These are phyloP conservation scores for Pachyuromys duprasi DNA, from an alignment of 2,797 vertebrate species.

Conservation along the genomic window DNA sequence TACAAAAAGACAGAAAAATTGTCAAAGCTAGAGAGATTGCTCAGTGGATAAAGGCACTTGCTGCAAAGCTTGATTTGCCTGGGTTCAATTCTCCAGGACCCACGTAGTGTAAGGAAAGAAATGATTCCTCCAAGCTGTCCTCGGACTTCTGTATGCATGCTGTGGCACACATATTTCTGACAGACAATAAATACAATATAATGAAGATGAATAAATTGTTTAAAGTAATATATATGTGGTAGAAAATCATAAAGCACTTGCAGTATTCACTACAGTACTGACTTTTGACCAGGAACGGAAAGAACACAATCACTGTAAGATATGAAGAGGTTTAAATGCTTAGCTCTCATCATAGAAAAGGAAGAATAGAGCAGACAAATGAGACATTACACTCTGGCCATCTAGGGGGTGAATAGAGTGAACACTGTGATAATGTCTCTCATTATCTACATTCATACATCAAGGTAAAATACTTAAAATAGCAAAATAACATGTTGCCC, in stretches of 20 bases:
- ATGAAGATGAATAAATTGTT: background rate
- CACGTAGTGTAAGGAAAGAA: background rate
- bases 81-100: background rate
- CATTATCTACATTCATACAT: background rate
- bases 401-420: background rate
- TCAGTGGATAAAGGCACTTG: background rate
- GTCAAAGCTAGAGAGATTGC: background rate
- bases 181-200: background rate
- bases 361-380: background rate
- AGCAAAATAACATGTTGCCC: background rate
- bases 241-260: conserved; percentile 11
- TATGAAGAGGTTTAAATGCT: background rate
- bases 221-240: background rate
- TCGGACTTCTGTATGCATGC: background rate
- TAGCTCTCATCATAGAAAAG: background rate
- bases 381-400: background rate
- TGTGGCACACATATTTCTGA: background rate
- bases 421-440: background rate
- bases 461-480: conserved; percentile 12
- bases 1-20: background rate
- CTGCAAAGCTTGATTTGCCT: background rate
- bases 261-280: background rate
- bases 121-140: background rate
- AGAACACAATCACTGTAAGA: background rate
- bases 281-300: background rate